Conservation (phyloP, 2,113 vertebrate genomes). For the Charina bottae region DNA sequence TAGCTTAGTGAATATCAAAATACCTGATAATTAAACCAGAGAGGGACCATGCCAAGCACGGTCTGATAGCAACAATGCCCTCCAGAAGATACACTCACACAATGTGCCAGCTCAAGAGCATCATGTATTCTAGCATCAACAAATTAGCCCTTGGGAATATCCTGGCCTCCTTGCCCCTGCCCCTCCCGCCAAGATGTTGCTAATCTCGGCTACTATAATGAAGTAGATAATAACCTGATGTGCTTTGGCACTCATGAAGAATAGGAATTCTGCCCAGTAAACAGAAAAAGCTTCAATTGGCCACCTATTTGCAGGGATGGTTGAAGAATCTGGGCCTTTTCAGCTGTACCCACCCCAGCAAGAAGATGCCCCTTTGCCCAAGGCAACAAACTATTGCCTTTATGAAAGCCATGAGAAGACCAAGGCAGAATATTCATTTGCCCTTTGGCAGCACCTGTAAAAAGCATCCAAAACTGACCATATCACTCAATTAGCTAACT, state of each 20-base stretch:
- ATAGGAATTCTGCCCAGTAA: accelerated
- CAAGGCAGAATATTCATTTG: no score
- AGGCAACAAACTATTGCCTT: no score
- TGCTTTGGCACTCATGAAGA: not conserved
- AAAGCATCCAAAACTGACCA: not conserved
- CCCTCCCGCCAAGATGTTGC: not conserved
- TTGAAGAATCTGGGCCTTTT: no score
- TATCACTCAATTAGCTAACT: not conserved
- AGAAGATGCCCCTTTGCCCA: no score
- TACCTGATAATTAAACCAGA: not conserved
- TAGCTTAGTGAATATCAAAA: not conserved
- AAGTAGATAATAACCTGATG: slow-evolving; percentile 10
- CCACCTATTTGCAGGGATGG: no score
- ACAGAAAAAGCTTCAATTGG: no score
- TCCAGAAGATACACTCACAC: not conserved
- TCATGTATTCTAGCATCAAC: not conserved
- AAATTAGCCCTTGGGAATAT: not conserved
- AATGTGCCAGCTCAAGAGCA: not conserved
- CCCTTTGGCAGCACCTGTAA: not conserved
- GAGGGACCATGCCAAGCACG: not conserved
- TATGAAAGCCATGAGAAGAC: no score
- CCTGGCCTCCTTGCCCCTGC: not conserved
- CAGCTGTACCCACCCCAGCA: no score
- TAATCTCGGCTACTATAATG: slow-evolving; percentile 9
- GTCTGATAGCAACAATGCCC: not conserved